These are phyloP conservation scores for Lapara coniferarum DNA, from an alignment of 2,888 invertebrate species.

Conservation along the genomic window DNA sequence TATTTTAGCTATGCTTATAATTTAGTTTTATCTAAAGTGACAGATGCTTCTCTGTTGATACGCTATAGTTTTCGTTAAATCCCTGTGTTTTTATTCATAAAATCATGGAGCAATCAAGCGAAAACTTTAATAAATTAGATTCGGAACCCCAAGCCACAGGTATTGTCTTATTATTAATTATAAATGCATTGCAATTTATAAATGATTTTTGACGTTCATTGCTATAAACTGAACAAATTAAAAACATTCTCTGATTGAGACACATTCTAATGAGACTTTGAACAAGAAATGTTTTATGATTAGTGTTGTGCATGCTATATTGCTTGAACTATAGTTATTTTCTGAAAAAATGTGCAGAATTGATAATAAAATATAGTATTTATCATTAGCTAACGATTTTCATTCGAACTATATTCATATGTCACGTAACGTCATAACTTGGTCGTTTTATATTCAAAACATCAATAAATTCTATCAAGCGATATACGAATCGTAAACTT, in stretches of 20 bases:
- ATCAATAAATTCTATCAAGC: slow-evolving; percentile 52
- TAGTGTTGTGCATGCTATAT: too few species aligned
- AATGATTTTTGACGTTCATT: slow-evolving; percentile 45
- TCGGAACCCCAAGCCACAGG: slow-evolving; percentile 53
- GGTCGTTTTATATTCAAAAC: slow-evolving; percentile 60
- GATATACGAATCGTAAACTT: neutral
- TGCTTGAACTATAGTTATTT: neutral
- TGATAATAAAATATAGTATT: neutral
- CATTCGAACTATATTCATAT: neutral
- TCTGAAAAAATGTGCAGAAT: neutral
- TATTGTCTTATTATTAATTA: slow-evolving; percentile 44
- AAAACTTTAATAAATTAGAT: slow-evolving; percentile 49
- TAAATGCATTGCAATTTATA: slow-evolving; percentile 36
- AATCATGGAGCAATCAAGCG: slow-evolving; percentile 62
- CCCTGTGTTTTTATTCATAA: slow-evolving; percentile 41
- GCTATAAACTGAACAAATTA: slow-evolving; percentile 7
- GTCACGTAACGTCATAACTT: slow-evolving; percentile 27
- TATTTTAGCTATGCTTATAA: slow-evolving; percentile 54
- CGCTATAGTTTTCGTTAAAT: slow-evolving; percentile 64
- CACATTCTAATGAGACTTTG: slow-evolving; percentile 4
- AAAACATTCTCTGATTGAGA: slow-evolving; percentile 31
- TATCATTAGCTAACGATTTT: neutral
- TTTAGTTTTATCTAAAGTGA: slow-evolving; percentile 57
- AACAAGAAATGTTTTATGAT: neutral
- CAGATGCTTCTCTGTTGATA: slow-evolving; percentile 69